Evolutionary conservation across 2,888 invertebrate species (phyloP).

Genomic region (Pyrrhosoma nymphula): DNA sequence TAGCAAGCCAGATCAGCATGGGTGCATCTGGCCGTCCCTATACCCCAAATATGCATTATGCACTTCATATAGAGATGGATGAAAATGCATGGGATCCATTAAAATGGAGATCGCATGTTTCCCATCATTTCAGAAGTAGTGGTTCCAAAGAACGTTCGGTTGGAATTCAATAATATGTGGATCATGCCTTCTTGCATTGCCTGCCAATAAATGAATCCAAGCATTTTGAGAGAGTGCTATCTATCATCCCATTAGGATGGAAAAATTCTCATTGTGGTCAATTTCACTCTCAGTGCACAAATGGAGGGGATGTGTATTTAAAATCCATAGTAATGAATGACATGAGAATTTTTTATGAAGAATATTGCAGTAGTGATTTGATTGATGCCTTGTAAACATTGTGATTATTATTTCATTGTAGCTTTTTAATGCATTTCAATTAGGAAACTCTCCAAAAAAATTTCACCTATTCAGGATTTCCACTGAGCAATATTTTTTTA

Average conservation of each 20-base stretch:
- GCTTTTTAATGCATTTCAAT: background rate
- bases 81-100: conserved; percentile 25
- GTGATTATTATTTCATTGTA: background rate
- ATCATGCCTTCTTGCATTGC: conserved; percentile 8
- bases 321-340: background rate
- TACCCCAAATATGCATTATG: background rate
- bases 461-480: conserved; percentile 36
- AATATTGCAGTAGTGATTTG: background rate
- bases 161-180: background rate
- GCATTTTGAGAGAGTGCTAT: background rate
- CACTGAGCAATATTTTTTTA: conserved; percentile 28
- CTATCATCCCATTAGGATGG: conserved; percentile 8
- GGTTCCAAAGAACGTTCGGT: background rate
- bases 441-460: background rate
- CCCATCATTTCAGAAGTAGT: background rate
- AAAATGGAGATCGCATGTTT: background rate
- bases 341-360: background rate
- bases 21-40: background rate
- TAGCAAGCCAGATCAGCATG: conserved; percentile 15
- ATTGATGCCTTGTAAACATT: conserved; percentile 1
- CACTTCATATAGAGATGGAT: background rate
- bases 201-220: conserved; percentile 11
- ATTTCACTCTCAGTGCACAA: background rate
- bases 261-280: background rate
- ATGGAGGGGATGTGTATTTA: background rate